Evolutionary conservation across 2,797 vertebrate genomes (phyloP), one percentile per base, ranked within the genome.

Genomic region (Pseudomugil tenellus): DNA sequence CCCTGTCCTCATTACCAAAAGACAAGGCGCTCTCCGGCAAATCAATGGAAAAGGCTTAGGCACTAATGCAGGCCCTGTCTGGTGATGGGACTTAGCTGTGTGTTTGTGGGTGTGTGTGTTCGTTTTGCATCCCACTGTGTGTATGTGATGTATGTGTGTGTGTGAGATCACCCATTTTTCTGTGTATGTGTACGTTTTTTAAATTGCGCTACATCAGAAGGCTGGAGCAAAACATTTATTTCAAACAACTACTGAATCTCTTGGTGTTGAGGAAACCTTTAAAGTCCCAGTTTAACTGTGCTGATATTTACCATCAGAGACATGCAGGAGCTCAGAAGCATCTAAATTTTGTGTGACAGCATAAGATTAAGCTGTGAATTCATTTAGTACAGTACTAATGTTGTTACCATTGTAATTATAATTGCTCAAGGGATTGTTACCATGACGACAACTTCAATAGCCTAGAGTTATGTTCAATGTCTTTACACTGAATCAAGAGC

Each of bases 1-100:
- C 89, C 84, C 90, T 91, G 91, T 91, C 91, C 93, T 94, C 91
- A 92, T 94, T 94, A 93, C 84, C 72, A 72, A 81, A 90, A 92
- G 92, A 94, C 93, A 93, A 92, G 92, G 84, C 84, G 84, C 89
- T 89, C 75, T 76, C 88, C 77, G 71, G 84, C 83, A 88, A 93
- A 94, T 94, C 92, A 92, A 93, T 93, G 87, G 80, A 78, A 88
- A 85, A 86, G 85, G 89, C 91, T 93, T 91, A 89, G 83, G 77
- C 73, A 34, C 79, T 91, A 91, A 91, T 86, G 80, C 87, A 73
- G 81, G 88, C 86, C 85, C 60, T 72, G 87, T 53, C 84, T 86
- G 65, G 79, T 77, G 86, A 87, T 81, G 85, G 80, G 82, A 72
- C 79, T 81, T 48, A 58, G 82, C 75, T 84, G 57, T 63, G 41